Conservation (phyloP, 1,140 invertebrate genomes). For the Thalassaphorura encarpata region DNA sequence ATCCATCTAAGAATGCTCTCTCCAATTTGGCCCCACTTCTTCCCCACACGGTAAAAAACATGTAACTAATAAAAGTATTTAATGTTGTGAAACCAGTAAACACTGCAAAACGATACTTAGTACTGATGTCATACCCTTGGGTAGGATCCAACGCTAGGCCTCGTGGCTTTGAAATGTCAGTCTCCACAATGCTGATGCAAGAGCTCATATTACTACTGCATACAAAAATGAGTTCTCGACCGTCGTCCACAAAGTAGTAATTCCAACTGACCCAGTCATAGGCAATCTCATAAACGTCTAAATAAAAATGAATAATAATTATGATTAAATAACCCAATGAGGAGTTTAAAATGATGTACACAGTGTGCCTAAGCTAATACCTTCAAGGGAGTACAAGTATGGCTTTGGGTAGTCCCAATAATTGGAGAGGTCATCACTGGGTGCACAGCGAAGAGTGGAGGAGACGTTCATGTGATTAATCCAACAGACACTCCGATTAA, state of each 20-base stretch:
- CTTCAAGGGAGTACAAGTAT: slow-evolving; percentile 46
- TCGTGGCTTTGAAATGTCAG: slow-evolving; percentile 58
- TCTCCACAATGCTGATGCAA: slow-evolving; percentile 59
- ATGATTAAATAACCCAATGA: neutral
- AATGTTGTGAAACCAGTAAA: neutral
- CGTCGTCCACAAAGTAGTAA: slow-evolving; percentile 74
- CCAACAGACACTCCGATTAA: slow-evolving; percentile 47
- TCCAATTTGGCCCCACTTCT: slow-evolving; percentile 49
- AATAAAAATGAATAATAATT: slow-evolving; percentile 25
- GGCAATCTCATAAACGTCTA: slow-evolving; percentile 58
- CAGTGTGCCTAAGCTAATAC: slow-evolving; percentile 41
- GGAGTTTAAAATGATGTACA: neutral
- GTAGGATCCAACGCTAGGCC: slow-evolving; percentile 72
- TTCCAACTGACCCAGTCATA: slow-evolving; percentile 76
- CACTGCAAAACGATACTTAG: neutral
- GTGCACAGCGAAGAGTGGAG: slow-evolving; percentile 47
- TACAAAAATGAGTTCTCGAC: slow-evolving; percentile 57
- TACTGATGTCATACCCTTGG: slow-evolving; percentile 53
- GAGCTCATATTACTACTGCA: slow-evolving; percentile 52
- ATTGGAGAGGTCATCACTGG: slow-evolving; percentile 48
- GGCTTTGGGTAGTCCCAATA: slow-evolving; percentile 48
- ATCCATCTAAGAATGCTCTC: slow-evolving; percentile 51
- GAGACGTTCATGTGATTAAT: slow-evolving; percentile 46
- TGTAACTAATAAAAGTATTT: slow-evolving; percentile 41
- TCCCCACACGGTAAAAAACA: slow-evolving; percentile 67